A percentile compares a stretch with the other conserved stretches of the same genome.
These are phyloP conservation scores for Parasteatoda tepidariorum DNA, from an alignment of 1,140 invertebrate species.

Conservation along the genomic window DNA sequence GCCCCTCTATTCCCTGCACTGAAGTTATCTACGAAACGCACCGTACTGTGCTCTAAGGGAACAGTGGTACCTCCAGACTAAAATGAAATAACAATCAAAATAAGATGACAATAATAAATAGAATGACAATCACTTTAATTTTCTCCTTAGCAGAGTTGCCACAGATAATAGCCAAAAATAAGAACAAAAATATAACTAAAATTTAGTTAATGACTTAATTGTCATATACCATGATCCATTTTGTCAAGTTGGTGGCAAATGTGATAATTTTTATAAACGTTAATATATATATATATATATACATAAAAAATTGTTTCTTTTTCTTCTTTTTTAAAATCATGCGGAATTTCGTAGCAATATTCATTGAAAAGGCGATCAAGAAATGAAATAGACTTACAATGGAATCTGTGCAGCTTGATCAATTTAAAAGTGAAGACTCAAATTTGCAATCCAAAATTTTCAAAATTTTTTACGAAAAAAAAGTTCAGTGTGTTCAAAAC, in stretches of 20 bases:
- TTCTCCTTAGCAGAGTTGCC: not conserved
- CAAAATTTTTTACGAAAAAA: too few species aligned
- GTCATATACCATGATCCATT: not conserved
- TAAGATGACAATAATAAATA: not conserved
- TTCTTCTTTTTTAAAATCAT: too few species aligned
- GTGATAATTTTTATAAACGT: not conserved
- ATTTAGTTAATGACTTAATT: not conserved
- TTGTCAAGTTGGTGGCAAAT: not conserved
- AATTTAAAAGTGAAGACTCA: too few species aligned
- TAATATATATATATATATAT: too few species aligned
- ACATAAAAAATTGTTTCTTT: too few species aligned
- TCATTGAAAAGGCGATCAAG: too few species aligned
- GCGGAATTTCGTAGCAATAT: too few species aligned
- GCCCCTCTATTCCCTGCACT: slow-evolving; percentile 95
- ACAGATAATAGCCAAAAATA: not conserved
- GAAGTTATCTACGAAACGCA: slow-evolving; percentile 98
- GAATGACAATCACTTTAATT: not conserved
- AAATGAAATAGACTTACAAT: too few species aligned
- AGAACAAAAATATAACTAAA: not conserved
- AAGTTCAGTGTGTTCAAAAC: too few species aligned
- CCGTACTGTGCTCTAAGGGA: slow-evolving; percentile 95
- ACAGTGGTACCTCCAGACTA: slow-evolving; percentile 95
- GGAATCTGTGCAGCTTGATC: too few species aligned
- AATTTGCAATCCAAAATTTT: too few species aligned
- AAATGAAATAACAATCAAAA: not conserved